Base-by-base conservation (phyloP, 2,797 vertebrate genomes). In the Sebastes cheni region DNA sequence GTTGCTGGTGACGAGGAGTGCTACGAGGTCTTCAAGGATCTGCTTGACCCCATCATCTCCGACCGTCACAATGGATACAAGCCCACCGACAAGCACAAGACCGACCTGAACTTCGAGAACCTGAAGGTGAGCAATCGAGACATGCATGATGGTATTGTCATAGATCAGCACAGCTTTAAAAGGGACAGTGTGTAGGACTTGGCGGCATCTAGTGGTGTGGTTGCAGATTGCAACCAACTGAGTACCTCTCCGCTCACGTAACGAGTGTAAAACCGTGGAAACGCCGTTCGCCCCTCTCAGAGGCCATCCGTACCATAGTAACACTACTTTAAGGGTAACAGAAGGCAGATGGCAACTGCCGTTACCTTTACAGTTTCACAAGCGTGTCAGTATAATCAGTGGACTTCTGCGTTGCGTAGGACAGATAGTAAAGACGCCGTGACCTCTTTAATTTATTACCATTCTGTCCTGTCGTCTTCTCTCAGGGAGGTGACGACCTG, bases 401-500 rank as follows among this genome's bases (percentile, higher is more conserved):
- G 39, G 14, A 42, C 14, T 42, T 0, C 39, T 42, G 39, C 39
- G 39, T 42, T 42, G 14, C 14, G 39, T 42, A 1, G 14, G 39
- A 42, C 1, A 42, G 39, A 3, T 16, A 42, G 39, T 42, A 42
- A 42, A 42, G 39, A 16, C 14, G 39, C 14, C 39, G 39, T 42
- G 39, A 42, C 14, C 39, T 42, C 39, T 16, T 42, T 42, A 42
- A 42, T 42, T 42, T 7, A 16, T 42, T 42, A 42, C 0, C 14
- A 42, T 42, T 22, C 13, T 55, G 56, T 34, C 10, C 30, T 32
- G 61, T 14, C 36, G 18, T 59, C 1, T 7, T 42, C 20, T 52
- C 25, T 50, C 61, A 99, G 98, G 98, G 98, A 60, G 98, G 98
- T 46, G 98, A 99, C 50, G 98, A 99, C 91, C 95, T 99, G 95